phyloP scores from a whole-genome alignment of 1,140 invertebrate genomes.

The Drosophila malerkotliana region DNA sequence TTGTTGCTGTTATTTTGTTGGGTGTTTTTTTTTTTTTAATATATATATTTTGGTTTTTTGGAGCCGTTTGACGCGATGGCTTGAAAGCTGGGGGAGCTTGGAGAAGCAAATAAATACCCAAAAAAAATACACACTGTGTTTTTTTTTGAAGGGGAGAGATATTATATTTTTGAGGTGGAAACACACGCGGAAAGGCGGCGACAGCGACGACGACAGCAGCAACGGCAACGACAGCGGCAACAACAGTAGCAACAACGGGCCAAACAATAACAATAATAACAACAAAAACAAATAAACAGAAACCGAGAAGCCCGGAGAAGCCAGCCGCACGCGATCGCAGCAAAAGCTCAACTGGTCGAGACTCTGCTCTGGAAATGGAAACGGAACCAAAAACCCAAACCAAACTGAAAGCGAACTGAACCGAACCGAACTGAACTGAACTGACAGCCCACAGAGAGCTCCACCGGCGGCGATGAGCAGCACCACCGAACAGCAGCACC shows the following conservation, averaged over 20 bases:
- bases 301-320: constrained; percentile 32
- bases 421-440: constrained; percentile 8
- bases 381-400: constrained; percentile 52
- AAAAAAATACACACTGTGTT: not conserved
- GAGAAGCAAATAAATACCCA: constrained; percentile 8
- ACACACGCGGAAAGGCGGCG: constrained; percentile 29
- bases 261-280: no score
- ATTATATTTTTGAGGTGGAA: constrained; percentile 12
- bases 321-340: constrained; percentile 81
- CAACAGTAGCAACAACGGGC: no score
- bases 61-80: constrained; percentile 36
- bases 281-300: constrained; percentile 21
- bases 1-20: constrained; percentile 24
- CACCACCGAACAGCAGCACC: constrained; percentile 3
- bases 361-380: constrained; percentile 37
- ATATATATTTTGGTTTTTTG: constrained; percentile 9
- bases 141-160: not conserved
- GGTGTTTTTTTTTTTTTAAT: constrained; percentile 7
- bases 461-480: constrained; percentile 21
- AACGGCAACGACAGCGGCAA: constrained; percentile 14
- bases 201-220: not conserved
- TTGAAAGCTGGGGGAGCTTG: constrained; percentile 14
- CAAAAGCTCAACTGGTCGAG: constrained; percentile 78
- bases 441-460: constrained; percentile 36
- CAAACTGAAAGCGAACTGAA: constrained; percentile 28